Evolutionary conservation across 2,888 invertebrate species (phyloP).

Genomic region (Drosophila differens): DNA sequence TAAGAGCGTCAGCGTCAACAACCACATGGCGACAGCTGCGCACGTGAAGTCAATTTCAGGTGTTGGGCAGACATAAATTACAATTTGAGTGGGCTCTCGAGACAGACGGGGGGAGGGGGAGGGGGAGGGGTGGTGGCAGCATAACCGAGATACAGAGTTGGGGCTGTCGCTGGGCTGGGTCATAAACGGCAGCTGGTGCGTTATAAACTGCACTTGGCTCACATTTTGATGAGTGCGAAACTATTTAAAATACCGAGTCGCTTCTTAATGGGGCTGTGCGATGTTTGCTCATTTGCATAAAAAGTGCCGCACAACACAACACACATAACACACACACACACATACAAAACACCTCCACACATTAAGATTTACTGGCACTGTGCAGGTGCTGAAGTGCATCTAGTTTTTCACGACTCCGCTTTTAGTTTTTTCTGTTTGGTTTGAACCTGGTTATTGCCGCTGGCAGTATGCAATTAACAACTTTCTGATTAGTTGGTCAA

Average conservation of each 20-base stretch:
- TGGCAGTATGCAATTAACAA: conserved; percentile 71
- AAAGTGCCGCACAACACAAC: conserved; percentile 8
- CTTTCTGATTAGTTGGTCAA: conserved; percentile 76
- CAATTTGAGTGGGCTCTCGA: conserved; percentile 66
- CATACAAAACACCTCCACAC: not conserved
- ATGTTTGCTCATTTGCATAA: conserved; percentile 48
- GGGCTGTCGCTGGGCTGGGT: not conserved
- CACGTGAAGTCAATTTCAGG: conserved; percentile 75
- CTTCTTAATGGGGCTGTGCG: conserved; percentile 15
- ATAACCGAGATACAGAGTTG: not conserved
- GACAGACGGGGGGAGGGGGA: conserved; percentile 2
- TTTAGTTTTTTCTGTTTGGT: not conserved
- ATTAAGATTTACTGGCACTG: conserved; percentile 1
- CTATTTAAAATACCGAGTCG: conserved; percentile 56
- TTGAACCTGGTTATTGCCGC: conserved; percentile 50
- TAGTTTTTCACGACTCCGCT: conserved; percentile 4
- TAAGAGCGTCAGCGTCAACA: conserved; percentile 28
- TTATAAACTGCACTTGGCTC: conserved; percentile 63
- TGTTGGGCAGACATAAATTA: conserved; percentile 71
- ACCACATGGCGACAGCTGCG: conserved; percentile 22
- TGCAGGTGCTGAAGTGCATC: conserved; percentile 6
- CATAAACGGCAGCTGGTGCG: conserved; percentile 61
- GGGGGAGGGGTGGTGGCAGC: not conserved
- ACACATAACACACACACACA: not conserved
- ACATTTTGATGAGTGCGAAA: conserved; percentile 56